Percentiles rank a stretch among this genome's conserved stretches.
phyloP scores from a whole-genome alignment of 1,140 invertebrate species.

The Drosophila setifemur region DNA sequence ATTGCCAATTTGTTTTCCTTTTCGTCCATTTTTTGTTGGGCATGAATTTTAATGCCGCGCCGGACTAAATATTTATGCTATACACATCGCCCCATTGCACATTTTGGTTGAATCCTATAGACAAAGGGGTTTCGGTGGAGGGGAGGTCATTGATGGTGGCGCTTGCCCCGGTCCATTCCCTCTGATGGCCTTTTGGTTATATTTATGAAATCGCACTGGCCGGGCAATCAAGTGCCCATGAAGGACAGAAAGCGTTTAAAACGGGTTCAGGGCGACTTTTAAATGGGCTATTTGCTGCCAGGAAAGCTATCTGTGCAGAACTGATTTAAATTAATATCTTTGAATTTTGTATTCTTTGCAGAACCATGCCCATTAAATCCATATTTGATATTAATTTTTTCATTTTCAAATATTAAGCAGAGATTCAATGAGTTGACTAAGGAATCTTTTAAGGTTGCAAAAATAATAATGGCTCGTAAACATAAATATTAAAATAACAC shows the following conservation, averaged over 20 bases:
- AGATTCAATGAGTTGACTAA: slow-evolving; percentile 4
- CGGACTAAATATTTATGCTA: slow-evolving; percentile 73
- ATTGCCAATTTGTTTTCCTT: slow-evolving; percentile 37
- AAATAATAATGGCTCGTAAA: too few relatives aligned
- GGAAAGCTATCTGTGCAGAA: too few relatives aligned
- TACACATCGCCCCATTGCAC: slow-evolving; percentile 66
- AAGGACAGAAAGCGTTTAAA: slow-evolving; percentile 10
- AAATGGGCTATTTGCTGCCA: slow-evolving; percentile 30
- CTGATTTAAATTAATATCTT: background rate
- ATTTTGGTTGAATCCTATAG: too few relatives aligned
- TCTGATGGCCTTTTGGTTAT: slow-evolving; percentile 23
- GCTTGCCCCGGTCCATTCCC: slow-evolving; percentile 1
- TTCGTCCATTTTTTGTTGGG: slow-evolving; percentile 25
- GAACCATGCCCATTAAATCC: background rate
- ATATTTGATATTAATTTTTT: background rate
- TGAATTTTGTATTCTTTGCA: background rate
- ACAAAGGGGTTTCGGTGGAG: too few relatives aligned
- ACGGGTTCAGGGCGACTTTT: slow-evolving; percentile 29
- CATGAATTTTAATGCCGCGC: slow-evolving; percentile 74
- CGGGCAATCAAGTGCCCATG: slow-evolving; percentile 3
- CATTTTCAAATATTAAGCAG: background rate
- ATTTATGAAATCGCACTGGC: slow-evolving; percentile 32
- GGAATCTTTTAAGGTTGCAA: background rate
- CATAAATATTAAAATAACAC: background rate
- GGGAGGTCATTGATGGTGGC: slow-evolving; percentile 10